Percentiles rank a stretch among this genome's conserved stretches.
These are phyloP conservation scores for Polyommatus iphigenia DNA, from an alignment of 2,888 invertebrate species.

Conservation along the genomic window DNA sequence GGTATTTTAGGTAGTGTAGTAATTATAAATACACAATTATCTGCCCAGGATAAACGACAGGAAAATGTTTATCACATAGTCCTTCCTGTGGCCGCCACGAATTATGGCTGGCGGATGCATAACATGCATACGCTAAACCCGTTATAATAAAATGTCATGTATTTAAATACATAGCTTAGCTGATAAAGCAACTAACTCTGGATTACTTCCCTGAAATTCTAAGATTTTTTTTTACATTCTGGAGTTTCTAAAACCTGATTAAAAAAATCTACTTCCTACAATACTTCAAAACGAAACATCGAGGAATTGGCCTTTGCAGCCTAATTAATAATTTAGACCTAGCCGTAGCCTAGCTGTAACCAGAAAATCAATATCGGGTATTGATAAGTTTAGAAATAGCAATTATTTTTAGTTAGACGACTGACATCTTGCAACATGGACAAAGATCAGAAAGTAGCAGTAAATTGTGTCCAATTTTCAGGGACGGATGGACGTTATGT, in stretches of 20 bases:
- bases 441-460: neutral
- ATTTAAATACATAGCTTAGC: neutral
- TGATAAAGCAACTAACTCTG: neutral
- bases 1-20: neutral
- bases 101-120: neutral
- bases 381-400: neutral
- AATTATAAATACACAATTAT: conserved; percentile 15
- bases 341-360: neutral
- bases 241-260: too few relatives aligned
- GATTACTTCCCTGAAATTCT: neutral
- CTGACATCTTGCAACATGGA: neutral
- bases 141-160: neutral
- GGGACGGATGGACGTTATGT: neutral
- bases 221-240: neutral
- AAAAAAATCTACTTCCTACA: too few relatives aligned
- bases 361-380: neutral
- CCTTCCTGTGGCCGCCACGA: conserved; percentile 26
- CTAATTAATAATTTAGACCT: neutral
- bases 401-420: neutral
- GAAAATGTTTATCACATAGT: conserved; percentile 32
- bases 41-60: conserved; percentile 31
- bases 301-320: neutral
- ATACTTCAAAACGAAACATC: neutral
- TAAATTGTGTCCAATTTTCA: neutral
- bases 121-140: neutral